phyloP scores from a whole-genome alignment of 2,113 vertebrate genomes.

The Sapajus apella region DNA sequence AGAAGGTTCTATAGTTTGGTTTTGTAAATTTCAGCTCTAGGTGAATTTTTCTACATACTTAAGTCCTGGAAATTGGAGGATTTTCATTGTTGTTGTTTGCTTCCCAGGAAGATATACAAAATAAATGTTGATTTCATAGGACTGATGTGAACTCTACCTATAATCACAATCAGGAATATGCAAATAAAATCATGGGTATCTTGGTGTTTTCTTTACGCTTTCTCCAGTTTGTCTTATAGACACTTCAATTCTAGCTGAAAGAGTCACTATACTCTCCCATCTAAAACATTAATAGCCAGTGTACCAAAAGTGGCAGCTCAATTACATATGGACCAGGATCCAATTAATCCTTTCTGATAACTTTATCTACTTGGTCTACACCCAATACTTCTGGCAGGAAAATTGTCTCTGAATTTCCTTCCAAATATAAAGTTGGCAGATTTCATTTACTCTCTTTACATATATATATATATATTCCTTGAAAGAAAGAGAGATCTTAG shows the following conservation, averaged over 20 bases:
- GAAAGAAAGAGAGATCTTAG: slow-evolving; percentile 60
- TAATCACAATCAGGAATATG: background rate
- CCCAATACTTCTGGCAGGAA: slow-evolving; percentile 52
- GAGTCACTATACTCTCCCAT: background rate
- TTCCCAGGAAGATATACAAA: background rate
- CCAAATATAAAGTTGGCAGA: slow-evolving; percentile 51
- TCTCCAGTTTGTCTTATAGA: background rate
- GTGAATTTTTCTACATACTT: background rate
- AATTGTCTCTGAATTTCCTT: slow-evolving; percentile 61
- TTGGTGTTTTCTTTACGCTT: background rate
- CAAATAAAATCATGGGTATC: background rate
- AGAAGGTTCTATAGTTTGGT: background rate
- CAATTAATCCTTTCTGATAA: slow-evolving; percentile 64
- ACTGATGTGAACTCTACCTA: background rate
- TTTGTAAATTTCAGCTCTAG: background rate
- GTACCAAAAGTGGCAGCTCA: background rate
- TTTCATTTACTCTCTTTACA: background rate
- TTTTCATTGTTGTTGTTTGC: background rate
- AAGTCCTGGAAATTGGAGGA: background rate
- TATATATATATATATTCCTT: background rate
- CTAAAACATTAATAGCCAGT: slow-evolving; percentile 35
- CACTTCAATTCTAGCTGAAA: slow-evolving; percentile 6
- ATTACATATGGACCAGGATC: slow-evolving; percentile 33
- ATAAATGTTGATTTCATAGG: background rate
- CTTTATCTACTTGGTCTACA: slow-evolving; percentile 67